A percentile compares a stretch with the other conserved stretches of the same genome.
These are phyloP conservation scores for Bombus consobrinus DNA, from an alignment of 1,140 invertebrate species.

Conservation along the genomic window DNA sequence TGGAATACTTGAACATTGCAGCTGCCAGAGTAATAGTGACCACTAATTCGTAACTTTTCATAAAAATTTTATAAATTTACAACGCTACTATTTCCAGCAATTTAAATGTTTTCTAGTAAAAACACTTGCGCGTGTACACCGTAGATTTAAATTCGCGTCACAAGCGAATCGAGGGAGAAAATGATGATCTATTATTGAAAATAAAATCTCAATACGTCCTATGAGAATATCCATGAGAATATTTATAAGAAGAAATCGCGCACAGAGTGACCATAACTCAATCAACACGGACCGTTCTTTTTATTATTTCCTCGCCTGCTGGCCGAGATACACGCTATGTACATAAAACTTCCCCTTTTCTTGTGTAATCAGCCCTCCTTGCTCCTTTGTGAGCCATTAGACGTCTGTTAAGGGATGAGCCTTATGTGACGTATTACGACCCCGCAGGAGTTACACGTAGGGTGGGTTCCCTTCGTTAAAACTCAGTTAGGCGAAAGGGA, in stretches of 20 bases:
- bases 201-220: no score
- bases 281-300: constrained; percentile 17
- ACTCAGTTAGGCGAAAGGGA: constrained; percentile 50
- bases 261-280: constrained; percentile 8
- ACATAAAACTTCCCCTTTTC: constrained; percentile 24
- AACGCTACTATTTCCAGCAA: no score
- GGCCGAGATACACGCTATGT: constrained; percentile 5
- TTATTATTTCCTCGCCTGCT: constrained; percentile 13
- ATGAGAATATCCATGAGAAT: not conserved
- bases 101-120: no score
- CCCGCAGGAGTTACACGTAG: constrained; percentile 34
- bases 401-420: constrained; percentile 67
- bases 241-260: no score
- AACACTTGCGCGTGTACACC: no score
- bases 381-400: constrained; percentile 60
- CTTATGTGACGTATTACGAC: constrained; percentile 62
- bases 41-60: not conserved
- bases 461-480: constrained; percentile 55
- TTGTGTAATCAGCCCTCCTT: constrained; percentile 38
- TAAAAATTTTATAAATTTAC: not conserved
- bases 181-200: no score
- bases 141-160: no score
- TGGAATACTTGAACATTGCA: not conserved
- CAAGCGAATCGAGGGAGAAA: no score
- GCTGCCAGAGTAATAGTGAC: not conserved